Evolutionary conservation across 2,113 vertebrate genomes (phyloP), one percentile per base, ranked within the genome.

Genomic region (Pandion haliaetus): DNA sequence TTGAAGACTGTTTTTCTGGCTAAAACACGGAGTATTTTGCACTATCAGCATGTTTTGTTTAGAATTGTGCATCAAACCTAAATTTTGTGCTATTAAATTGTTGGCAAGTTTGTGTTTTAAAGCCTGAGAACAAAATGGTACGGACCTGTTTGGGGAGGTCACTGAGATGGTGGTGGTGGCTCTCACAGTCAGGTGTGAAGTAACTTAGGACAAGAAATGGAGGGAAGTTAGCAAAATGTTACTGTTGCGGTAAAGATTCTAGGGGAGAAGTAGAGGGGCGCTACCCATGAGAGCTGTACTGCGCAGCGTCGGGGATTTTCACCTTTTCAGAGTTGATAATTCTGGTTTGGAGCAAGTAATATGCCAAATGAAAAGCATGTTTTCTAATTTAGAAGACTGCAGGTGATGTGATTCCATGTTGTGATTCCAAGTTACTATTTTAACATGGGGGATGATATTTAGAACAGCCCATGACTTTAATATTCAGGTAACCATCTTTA

Each of bases 21-120:
- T 74, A 19, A 40, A 29, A 12, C 0, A 6, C 29, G 49, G 8
- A 55, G 11, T 19, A 17, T 28, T 34, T 19, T 58, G 25, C 4
- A 10, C n/a, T 49, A 1, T 20, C 1, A 0, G 1, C 26, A 6
- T 18, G 8, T 62, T 66, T 72, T 54, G 26, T 52, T 73, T 9
- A 73, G 36, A 65, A 26, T 1, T 50, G 36, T 17, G 8, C 25
- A 82, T 16, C 20, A 83, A 59, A 59, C 13, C 7, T 45, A 19
- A 55, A 47, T 16, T 36, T 25, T 10, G 12, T 58, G 14, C 17
- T 82, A 0, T 28, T 44, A 38, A n/a, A 24, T 6, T 77, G 20
- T 28, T 61, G 24, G 2, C 5, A 21, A 24, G 19, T 47, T 52
- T 42, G 69, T 62, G 40, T 12, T 76, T 14, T 31, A n/a, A 19